phyloP scores from a whole-genome alignment of 2,113 vertebrate genomes.

The Polypterus senegalus region DNA sequence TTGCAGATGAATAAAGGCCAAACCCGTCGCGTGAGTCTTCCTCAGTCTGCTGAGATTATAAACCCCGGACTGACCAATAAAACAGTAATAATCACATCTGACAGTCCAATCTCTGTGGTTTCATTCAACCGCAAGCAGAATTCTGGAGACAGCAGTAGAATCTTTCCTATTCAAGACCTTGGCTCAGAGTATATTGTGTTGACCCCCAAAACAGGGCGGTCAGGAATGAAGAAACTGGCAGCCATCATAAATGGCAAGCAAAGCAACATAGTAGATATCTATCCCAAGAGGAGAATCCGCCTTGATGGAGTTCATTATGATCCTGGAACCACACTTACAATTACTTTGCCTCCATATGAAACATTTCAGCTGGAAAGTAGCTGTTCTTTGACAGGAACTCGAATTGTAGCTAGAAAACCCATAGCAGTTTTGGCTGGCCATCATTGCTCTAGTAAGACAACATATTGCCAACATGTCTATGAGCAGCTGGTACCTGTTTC shows the following conservation, averaged over 20 bases:
- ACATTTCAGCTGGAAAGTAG: constrained; percentile 19
- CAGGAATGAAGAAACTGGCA: constrained; percentile 2
- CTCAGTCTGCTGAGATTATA: constrained; percentile 8
- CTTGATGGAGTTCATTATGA: background rate
- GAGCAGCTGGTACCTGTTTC: constrained; percentile 25
- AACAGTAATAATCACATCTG: constrained; percentile 21
- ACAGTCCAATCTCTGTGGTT: constrained; percentile 23
- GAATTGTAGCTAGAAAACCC: constrained; percentile 17
- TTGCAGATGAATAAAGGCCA: constrained; percentile 5
- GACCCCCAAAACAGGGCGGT: constrained; percentile 15
- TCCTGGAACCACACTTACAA: background rate
- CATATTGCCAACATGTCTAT: constrained; percentile 26
- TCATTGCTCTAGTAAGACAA: constrained; percentile 11
- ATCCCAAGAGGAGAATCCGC: constrained; percentile 2
- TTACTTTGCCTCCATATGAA: constrained; percentile 19
- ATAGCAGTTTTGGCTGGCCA: constrained; percentile 26
- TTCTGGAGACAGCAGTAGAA: constrained; percentile 22
- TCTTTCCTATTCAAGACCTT: constrained; percentile 21
- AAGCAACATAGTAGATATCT: constrained; percentile 19
- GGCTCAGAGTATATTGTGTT: constrained; percentile 22
- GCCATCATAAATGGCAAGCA: constrained; percentile 27
- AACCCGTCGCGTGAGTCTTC: constrained; percentile 18
- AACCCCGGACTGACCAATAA: constrained; percentile 5
- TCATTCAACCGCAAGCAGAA: constrained; percentile 14
- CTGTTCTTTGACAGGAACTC: constrained; percentile 19